Evolutionary conservation across 2,113 vertebrate genomes (phyloP).

Genomic region (Megaceryle torquata): DNA sequence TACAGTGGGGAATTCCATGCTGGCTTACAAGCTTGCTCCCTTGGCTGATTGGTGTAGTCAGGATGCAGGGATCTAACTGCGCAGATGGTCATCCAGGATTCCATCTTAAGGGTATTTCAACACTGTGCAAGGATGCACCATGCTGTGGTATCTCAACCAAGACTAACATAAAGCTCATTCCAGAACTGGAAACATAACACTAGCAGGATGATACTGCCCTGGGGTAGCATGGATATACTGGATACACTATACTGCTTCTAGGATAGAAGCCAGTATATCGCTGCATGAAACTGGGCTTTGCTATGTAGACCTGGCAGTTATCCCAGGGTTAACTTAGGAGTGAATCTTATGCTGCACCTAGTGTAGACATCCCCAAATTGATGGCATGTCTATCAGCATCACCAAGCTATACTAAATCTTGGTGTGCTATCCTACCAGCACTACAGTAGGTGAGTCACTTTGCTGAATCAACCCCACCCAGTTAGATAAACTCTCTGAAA

Average conservation of each 20-base stretch:
- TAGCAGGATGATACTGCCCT: background rate
- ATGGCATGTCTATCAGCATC: fast-evolving
- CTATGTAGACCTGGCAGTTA: background rate
- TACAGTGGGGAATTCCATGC: background rate
- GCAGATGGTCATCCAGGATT: background rate
- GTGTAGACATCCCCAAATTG: background rate
- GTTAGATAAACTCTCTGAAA: background rate
- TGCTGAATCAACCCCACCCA: background rate
- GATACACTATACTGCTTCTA: background rate
- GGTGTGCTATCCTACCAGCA: background rate
- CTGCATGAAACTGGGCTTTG: background rate
- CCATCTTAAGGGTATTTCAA: background rate
- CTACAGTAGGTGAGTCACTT: background rate
- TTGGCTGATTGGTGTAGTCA: background rate
- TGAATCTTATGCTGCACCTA: background rate
- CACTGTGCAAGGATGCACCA: background rate
- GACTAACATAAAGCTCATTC: background rate
- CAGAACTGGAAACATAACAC: background rate
- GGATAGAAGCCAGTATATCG: background rate
- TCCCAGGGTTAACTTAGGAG: background rate
- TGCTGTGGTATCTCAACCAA: background rate
- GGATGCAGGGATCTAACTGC: background rate
- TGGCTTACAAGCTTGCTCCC: background rate
- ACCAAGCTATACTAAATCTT: background rate
- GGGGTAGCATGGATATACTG: background rate